Conservation (phyloP, 1,140 invertebrate genomes). For the Pararge aegeria region DNA sequence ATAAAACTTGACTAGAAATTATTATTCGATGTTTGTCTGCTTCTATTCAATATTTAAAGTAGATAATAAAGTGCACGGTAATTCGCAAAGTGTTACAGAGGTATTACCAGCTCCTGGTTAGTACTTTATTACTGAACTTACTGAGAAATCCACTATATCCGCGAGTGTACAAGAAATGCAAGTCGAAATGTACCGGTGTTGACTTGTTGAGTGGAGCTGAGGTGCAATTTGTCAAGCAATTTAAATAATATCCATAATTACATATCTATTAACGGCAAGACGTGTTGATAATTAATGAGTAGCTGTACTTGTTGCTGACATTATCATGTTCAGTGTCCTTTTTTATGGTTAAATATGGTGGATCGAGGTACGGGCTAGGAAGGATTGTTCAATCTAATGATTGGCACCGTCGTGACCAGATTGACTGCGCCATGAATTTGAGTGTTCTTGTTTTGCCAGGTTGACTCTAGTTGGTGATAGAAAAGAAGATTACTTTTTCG, state of each 20-base stretch:
- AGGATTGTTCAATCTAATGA: too few species aligned
- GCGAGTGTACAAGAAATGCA: slow-evolving; percentile 55
- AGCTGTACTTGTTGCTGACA: slow-evolving; percentile 34
- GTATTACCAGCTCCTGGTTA: slow-evolving; percentile 14
- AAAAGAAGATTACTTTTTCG: too few species aligned
- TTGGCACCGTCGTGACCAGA: too few species aligned
- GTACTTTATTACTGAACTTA: slow-evolving; percentile 14
- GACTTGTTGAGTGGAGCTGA: slow-evolving; percentile 51
- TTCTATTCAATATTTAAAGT: too few species aligned
- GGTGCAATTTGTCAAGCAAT: slow-evolving; percentile 73
- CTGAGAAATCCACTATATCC: slow-evolving; percentile 36
- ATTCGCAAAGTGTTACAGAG: not conserved
- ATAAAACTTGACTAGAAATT: too few species aligned
- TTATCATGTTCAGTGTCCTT: slow-evolving; percentile 12
- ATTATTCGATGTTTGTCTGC: too few species aligned
- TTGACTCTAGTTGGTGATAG: too few species aligned
- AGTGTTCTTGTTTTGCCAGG: too few species aligned
- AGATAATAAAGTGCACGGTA: too few species aligned
- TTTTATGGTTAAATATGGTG: not conserved
- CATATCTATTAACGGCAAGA: slow-evolving; percentile 70
- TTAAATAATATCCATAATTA: slow-evolving; percentile 76
- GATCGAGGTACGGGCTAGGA: not conserved
- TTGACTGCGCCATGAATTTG: too few species aligned
- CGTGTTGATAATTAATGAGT: slow-evolving; percentile 60
- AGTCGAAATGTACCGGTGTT: slow-evolving; percentile 63